These are phyloP conservation scores for Volucella inflata DNA, from an alignment of 2,888 invertebrate species.

Conservation along the genomic window DNA sequence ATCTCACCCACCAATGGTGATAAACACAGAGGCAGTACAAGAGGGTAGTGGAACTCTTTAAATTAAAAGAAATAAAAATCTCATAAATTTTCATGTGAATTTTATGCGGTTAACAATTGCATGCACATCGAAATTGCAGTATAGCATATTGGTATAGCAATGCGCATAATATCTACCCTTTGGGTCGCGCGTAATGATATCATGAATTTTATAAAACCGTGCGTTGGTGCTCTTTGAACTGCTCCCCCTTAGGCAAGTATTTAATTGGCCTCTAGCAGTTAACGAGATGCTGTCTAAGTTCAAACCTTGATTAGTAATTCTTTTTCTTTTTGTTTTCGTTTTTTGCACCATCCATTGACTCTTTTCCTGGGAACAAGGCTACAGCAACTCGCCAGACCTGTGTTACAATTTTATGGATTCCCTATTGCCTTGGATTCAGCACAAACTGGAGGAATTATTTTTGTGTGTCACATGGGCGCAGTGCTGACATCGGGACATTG, in stretches of 20 bases:
- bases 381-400: constrained; percentile 26
- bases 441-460: constrained; percentile 43
- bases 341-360: constrained; percentile 4
- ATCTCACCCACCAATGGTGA: constrained; percentile 22
- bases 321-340: neutral
- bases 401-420: constrained; percentile 39
- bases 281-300: constrained; percentile 50
- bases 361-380: neutral
- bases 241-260: constrained; percentile 2
- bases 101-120: constrained; percentile 32
- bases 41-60: constrained; percentile 14
- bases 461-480: constrained; percentile 61
- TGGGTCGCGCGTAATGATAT: constrained; percentile 10
- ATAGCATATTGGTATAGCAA: constrained; percentile 47
- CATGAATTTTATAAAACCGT: constrained; percentile 55
- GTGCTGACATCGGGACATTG: constrained; percentile 51
- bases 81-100: constrained; percentile 63
- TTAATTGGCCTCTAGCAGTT: constrained; percentile 61
- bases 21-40: neutral
- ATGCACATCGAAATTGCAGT: constrained; percentile 12
- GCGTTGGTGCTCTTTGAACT: constrained; percentile 56
- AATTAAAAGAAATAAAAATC: constrained; percentile 71
- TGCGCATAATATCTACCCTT: constrained; percentile 4
- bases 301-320: constrained; percentile 33
- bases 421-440: constrained; percentile 17